Conservation (phyloP, 2,888 invertebrate genomes). For the Oscheius sp. region DNA sequence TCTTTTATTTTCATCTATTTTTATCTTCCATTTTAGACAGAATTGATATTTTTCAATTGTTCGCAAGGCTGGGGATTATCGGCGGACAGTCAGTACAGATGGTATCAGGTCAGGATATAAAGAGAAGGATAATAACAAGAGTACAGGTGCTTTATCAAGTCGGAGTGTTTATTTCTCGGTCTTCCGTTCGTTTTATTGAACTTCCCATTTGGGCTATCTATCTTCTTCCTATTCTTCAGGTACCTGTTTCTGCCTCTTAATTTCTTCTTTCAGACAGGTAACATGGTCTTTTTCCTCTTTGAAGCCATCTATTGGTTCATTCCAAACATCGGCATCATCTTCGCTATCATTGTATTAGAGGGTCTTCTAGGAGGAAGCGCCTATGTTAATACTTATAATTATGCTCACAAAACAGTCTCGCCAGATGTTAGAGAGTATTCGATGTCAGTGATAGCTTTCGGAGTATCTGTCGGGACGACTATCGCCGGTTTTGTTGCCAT, state of each 20-base stretch:
- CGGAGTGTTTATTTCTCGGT: conserved; percentile 84
- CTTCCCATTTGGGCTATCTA: conserved; percentile 73
- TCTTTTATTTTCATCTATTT: neutral
- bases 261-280: conserved; percentile 76
- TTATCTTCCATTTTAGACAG: conserved; percentile 45
- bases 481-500: conserved; percentile 80
- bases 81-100: conserved; percentile 52
- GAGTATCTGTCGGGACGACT: conserved; percentile 82
- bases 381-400: conserved; percentile 84
- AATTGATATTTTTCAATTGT: conserved; percentile 64
- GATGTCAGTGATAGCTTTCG: conserved; percentile 80
- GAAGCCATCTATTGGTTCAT: conserved; percentile 79
- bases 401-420: conserved; percentile 78
- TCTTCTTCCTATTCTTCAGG: conserved; percentile 66
- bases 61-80: conserved; percentile 56
- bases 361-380: conserved; percentile 81
- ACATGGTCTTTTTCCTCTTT: conserved; percentile 77
- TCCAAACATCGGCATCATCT: conserved; percentile 78
- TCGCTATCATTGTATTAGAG: conserved; percentile 80
- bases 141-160: conserved; percentile 78
- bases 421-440: conserved; percentile 75
- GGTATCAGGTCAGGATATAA: conserved; percentile 41
- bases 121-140: neutral
- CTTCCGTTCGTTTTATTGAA: conserved; percentile 81
- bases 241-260: too few species aligned